These are phyloP conservation scores for Heteronetta atricapilla DNA, from an alignment of 2,113 vertebrate species.

Conservation along the genomic window DNA sequence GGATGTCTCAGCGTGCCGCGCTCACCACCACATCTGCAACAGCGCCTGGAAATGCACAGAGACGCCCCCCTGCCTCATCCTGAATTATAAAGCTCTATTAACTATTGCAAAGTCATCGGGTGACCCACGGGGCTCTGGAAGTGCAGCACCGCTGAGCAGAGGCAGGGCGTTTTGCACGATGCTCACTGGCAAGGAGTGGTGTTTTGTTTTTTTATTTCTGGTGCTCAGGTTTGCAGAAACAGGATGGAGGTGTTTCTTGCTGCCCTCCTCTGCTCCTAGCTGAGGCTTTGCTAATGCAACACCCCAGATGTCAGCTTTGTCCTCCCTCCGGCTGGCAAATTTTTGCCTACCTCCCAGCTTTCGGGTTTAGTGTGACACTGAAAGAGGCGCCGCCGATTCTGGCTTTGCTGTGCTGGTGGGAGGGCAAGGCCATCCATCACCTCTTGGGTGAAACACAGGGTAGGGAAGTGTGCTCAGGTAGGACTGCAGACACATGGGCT, in stretches of 20 bases:
- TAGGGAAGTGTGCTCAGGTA: background rate
- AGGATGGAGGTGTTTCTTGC: background rate
- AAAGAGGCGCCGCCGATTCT: constrained; percentile 40
- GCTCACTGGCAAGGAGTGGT: background rate
- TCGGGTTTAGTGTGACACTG: background rate
- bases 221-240: background rate
- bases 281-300: background rate
- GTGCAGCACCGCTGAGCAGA: background rate
- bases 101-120: background rate
- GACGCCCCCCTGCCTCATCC: rapidly evolving
- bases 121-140: background rate
- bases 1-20: constrained; percentile 37
- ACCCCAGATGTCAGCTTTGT: background rate
- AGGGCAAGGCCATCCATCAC: background rate
- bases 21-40: background rate
- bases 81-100: background rate
- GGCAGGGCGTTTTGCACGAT: background rate
- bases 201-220: background rate
- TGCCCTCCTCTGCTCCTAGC: background rate
- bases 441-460: background rate
- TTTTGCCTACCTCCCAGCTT: background rate
- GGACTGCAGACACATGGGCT: background rate
- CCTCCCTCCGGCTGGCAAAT: background rate
- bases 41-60: background rate
- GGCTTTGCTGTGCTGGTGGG: constrained; percentile 6